These are phyloP conservation scores for Himalopsyche tibetana DNA, from an alignment of 2,888 invertebrate species.

Conservation along the genomic window DNA sequence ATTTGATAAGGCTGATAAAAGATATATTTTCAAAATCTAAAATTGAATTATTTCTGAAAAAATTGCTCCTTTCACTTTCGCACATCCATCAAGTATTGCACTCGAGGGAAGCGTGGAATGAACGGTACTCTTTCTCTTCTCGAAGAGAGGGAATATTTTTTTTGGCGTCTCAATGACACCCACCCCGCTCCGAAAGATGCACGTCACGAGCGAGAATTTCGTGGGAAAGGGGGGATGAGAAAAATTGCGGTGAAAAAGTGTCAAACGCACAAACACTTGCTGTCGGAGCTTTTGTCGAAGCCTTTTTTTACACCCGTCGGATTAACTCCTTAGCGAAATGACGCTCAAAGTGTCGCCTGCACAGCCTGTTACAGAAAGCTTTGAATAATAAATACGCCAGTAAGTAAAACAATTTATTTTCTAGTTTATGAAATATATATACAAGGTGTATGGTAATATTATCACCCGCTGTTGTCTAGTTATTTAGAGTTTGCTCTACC, in stretches of 20 bases:
- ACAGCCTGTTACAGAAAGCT: conserved; percentile 38
- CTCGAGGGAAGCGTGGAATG: conserved; percentile 27
- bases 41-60: not conserved
- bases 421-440: no score
- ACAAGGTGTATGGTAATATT: no score
- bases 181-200: conserved; percentile 46
- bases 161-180: conserved; percentile 60
- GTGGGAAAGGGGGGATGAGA: conserved; percentile 67
- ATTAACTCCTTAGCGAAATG: conserved; percentile 41
- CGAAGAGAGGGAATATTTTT: conserved; percentile 28
- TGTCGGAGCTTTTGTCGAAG: conserved; percentile 73
- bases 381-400: conserved; percentile 5
- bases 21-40: not conserved
- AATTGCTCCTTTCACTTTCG: conserved; percentile 16
- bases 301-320: conserved; percentile 65
- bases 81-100: conserved; percentile 28
- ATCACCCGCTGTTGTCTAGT: no score
- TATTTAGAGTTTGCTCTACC: no score
- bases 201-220: conserved; percentile 29
- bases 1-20: no score
- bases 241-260: conserved; percentile 74
- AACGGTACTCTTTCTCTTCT: conserved; percentile 36
- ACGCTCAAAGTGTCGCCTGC: conserved; percentile 28
- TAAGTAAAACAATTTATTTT: no score
- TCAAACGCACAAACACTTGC: conserved; percentile 76